Conservation (phyloP, 2,113 vertebrate genomes). For the Beaufortia kweichowensis region DNA sequence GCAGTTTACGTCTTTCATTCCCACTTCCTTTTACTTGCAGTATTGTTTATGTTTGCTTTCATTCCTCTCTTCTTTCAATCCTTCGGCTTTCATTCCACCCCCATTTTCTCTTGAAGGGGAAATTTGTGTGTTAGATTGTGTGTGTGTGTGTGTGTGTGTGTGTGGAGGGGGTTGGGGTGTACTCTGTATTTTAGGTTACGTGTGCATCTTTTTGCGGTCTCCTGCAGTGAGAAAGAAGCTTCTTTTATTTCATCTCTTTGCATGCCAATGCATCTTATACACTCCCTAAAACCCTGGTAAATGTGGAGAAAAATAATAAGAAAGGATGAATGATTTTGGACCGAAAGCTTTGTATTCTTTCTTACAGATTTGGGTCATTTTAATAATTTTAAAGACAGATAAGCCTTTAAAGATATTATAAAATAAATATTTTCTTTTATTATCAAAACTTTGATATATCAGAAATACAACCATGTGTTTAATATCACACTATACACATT, state of each 20-base stretch:
- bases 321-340: conserved; percentile 58
- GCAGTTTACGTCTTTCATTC: conserved; percentile 60
- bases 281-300: conserved; percentile 63
- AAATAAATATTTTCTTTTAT: neutral
- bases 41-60: conserved; percentile 60
- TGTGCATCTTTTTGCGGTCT: conserved; percentile 68
- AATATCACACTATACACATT: neutral
- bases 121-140: conserved; percentile 52
- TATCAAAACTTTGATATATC: conserved; percentile 7
- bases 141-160: conserved; percentile 38
- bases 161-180: conserved; percentile 57
- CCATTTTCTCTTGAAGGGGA: conserved; percentile 57
- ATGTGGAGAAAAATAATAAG: conserved; percentile 63
- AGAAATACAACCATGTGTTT: neutral
- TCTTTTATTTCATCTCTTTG: conserved; percentile 67
- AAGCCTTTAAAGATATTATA: too few relatives aligned
- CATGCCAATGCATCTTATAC: conserved; percentile 74
- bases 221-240: conserved; percentile 66
- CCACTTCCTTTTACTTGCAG: conserved; percentile 66
- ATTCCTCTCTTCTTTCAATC: conserved; percentile 58
- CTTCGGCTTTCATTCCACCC: conserved; percentile 66
- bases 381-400: conserved; percentile 10
- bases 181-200: conserved; percentile 70
- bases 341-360: conserved; percentile 59
- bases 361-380: conserved; percentile 55